Percentiles rank a stretch among this genome's conserved stretches.
Conservation (phyloP, 2,797 vertebrate species). For the Pipistrellus pygmaeus region DNA sequence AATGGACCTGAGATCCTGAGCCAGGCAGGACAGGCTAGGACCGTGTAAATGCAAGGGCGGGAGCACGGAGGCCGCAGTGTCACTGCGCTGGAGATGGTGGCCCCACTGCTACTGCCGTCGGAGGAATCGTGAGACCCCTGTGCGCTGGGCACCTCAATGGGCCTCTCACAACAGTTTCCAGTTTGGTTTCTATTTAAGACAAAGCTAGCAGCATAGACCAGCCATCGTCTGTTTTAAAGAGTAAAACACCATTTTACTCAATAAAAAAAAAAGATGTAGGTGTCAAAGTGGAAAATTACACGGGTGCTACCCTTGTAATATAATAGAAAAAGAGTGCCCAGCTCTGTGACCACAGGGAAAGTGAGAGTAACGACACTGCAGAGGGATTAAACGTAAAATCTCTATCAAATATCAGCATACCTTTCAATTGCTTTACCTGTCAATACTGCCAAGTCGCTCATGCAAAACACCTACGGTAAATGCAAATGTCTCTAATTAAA, state of each 20-base stretch:
- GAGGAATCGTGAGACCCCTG: conserved; percentile 75
- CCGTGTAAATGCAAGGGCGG: conserved; percentile 29
- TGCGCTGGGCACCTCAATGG: conserved; percentile 18
- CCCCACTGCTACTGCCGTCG: conserved; percentile 70
- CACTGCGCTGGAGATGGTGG: conserved; percentile 70
- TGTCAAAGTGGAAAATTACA: conserved; percentile 82
- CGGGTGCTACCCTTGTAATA: conserved; percentile 71
- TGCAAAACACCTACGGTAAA: conserved; percentile 76
- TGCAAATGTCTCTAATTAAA: conserved; percentile 81
- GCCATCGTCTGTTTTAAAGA: conserved; percentile 79
- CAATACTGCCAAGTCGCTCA: conserved; percentile 71
- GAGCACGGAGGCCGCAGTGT: conserved; percentile 69
- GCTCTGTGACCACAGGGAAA: conserved; percentile 59
- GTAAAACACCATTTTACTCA: conserved; percentile 78
- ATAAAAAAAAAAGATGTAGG: conserved; percentile 76
- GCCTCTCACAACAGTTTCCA: background rate
- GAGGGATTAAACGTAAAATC: conserved; percentile 58
- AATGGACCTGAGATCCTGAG: conserved; percentile 70
- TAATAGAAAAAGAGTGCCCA: conserved; percentile 64
- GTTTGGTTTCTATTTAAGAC: conserved; percentile 76
- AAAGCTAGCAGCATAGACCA: conserved; percentile 64
- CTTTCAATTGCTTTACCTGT: conserved; percentile 80
- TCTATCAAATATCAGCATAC: conserved; percentile 68
- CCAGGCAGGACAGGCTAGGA: conserved; percentile 71
- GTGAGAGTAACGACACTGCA: conserved; percentile 56